Evolutionary conservation across 2,113 vertebrate genomes (phyloP).

Genomic region (Brachypteracias leptosomus): DNA sequence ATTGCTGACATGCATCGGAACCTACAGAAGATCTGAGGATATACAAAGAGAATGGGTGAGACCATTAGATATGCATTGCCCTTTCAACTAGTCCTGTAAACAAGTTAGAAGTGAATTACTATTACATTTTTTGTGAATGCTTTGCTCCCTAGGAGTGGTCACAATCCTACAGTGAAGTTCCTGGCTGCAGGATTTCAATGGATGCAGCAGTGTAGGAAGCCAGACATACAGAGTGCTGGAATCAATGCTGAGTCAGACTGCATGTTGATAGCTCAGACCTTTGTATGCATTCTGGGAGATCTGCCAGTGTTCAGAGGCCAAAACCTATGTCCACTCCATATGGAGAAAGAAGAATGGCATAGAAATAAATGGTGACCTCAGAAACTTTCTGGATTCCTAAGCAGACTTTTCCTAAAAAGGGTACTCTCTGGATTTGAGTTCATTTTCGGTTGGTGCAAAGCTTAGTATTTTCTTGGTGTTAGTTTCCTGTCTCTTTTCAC

Average conservation of each 20-base stretch:
- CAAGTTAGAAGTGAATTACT: background rate
- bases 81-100: background rate
- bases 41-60: background rate
- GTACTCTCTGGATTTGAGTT: background rate
- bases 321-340: slow-evolving; percentile 49
- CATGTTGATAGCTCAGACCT: slow-evolving; percentile 51
- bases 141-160: background rate
- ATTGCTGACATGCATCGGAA: background rate
- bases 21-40: background rate
- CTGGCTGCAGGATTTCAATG: background rate
- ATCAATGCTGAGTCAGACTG: slow-evolving; percentile 61
- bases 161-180: background rate
- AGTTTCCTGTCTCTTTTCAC: background rate
- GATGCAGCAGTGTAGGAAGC: background rate
- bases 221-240: slow-evolving; percentile 22
- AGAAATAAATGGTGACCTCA: slow-evolving; percentile 34
- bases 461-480: background rate
- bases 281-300: slow-evolving; percentile 44
- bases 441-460: background rate
- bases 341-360: slow-evolving; percentile 22
- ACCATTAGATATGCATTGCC: background rate
- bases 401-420: slow-evolving; percentile 6
- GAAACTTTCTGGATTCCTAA: slow-evolving; percentile 33
- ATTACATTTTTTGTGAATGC: background rate
- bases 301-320: slow-evolving; percentile 52